phyloP scores from a whole-genome alignment of 2,113 vertebrate genomes.

The Heterotis niloticus region DNA sequence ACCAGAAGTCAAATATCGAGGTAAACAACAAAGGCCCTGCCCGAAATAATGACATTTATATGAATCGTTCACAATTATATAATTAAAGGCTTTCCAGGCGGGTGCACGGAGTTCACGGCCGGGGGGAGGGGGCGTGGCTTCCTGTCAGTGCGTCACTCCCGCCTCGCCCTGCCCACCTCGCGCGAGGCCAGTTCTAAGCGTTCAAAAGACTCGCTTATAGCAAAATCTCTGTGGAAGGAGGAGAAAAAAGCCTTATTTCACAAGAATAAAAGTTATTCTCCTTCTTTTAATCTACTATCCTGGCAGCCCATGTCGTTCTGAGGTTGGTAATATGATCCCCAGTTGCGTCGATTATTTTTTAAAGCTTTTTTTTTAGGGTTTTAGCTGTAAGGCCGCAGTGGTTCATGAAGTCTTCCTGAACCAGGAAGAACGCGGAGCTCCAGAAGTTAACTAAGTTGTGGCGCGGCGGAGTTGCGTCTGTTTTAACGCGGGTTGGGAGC shows the following conservation, averaged over 20 bases:
- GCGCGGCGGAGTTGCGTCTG: background rate
- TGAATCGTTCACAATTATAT: too few species aligned
- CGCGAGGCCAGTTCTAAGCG: constrained; percentile 10
- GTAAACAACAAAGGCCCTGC: too few species aligned
- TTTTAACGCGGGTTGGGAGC: background rate
- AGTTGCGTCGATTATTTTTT: background rate
- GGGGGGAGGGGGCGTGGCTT: background rate
- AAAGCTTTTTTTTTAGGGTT: background rate
- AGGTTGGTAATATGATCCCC: constrained; percentile 6
- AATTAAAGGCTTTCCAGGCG: background rate
- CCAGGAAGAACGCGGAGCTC: background rate
- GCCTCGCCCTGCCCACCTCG: background rate
- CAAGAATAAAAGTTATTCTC: too few species aligned
- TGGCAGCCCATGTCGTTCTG: background rate
- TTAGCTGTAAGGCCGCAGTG: background rate
- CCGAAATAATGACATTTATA: too few species aligned
- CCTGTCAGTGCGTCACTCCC: background rate
- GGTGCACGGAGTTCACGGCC: background rate
- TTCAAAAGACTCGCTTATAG: constrained; percentile 12
- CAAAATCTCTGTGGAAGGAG: background rate
- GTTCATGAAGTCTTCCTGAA: background rate
- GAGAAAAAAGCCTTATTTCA: too few species aligned
- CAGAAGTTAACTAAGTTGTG: too few species aligned
- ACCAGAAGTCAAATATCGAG: too few species aligned
- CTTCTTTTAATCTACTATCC: too few species aligned